Evolutionary conservation across 2,797 vertebrate species (phyloP).

Genomic region (Hephaestus fuliginosus): DNA sequence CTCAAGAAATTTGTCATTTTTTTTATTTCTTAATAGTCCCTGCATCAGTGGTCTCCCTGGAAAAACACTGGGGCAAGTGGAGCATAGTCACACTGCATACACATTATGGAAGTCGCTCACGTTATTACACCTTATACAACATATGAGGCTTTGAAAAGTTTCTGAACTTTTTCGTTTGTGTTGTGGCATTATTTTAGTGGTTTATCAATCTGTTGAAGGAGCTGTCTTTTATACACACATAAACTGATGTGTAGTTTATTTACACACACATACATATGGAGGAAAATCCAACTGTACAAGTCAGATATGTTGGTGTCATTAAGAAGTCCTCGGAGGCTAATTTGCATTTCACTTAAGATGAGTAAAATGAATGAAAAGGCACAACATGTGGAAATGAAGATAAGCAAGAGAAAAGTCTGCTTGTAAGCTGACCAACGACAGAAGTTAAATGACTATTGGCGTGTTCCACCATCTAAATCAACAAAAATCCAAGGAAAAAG

Average conservation of each 20-base stretch:
- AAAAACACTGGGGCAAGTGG: neutral
- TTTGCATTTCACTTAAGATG: neutral
- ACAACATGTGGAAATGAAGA: neutral
- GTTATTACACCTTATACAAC: neutral
- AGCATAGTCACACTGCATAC: neutral
- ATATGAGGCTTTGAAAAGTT: neutral
- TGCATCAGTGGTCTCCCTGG: neutral
- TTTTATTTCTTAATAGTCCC: neutral
- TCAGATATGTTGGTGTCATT: neutral
- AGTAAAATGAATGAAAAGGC: neutral
- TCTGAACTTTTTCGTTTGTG: neutral
- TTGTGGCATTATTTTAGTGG: neutral
- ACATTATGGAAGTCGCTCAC: neutral
- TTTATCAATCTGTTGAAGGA: neutral
- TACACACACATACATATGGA: neutral
- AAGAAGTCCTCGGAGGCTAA: neutral
- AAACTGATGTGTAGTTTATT: neutral
- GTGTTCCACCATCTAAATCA: neutral
- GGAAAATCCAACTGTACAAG: neutral
- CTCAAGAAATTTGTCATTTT: conserved; percentile 3
- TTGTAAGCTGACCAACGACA: neutral
- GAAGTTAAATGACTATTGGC: neutral
- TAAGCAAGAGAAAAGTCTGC: neutral
- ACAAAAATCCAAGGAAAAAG: neutral
- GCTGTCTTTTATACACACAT: neutral